A percentile compares a stretch with the other conserved stretches of the same genome.
Evolutionary conservation across 2,797 vertebrate species (phyloP).

Genomic region (Xenops minutus): DNA sequence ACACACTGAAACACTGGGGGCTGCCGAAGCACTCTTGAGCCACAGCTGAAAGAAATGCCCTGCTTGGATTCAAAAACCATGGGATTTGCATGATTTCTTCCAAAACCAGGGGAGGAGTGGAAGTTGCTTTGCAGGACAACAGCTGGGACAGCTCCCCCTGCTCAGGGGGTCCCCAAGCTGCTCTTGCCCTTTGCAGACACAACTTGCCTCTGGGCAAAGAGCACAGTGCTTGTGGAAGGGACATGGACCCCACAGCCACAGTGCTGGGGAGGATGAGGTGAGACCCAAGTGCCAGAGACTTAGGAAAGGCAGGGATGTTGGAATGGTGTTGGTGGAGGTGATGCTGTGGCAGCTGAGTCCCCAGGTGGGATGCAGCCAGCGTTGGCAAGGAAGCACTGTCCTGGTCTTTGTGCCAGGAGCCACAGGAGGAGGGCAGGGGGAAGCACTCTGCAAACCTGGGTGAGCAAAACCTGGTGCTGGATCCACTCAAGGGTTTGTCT

Average conservation of each 20-base stretch:
- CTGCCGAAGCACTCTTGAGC: background rate
- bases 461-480: background rate
- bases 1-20: background rate
- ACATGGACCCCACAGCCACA: accelerated
- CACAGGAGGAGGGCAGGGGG: background rate
- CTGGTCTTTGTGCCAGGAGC: background rate
- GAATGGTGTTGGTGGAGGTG: accelerated
- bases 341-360: background rate
- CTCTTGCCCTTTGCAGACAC: background rate
- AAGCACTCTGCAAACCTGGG: background rate
- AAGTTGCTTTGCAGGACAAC: background rate
- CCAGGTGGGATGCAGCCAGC: background rate
- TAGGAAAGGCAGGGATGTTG: background rate
- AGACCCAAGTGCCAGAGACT: accelerated
- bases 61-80: background rate
- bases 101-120: background rate
- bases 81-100: background rate
- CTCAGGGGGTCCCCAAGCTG: accelerated
- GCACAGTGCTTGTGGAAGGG: accelerated
- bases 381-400: background rate
- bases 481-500: background rate
- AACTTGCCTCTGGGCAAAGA: background rate
- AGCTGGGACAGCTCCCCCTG: accelerated
- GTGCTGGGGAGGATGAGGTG: background rate
- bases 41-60: background rate